A percentile compares a stretch with the other conserved stretches of the same genome.
Evolutionary conservation across 2,113 vertebrate species (phyloP).

Genomic region (Tachuris rubrigastra): DNA sequence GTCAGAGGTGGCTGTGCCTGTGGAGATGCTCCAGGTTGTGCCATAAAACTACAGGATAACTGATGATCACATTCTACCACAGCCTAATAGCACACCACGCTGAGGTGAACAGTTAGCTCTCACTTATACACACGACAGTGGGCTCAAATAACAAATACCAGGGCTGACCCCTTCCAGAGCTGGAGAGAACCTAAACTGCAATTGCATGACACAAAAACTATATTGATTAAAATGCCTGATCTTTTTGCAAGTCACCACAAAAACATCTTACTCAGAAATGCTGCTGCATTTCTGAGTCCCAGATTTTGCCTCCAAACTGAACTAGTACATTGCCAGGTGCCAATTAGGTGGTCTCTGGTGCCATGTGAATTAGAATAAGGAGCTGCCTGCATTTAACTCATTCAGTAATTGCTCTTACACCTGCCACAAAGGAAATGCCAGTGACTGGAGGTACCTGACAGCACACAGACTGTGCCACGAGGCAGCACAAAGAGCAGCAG

Average conservation of each 20-base stretch:
- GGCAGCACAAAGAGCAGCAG: background rate
- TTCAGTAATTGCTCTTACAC: background rate
- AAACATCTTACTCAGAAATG: background rate
- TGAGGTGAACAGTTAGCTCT: background rate
- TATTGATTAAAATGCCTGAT: rapidly evolving
- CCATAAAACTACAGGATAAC: background rate
- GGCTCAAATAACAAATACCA: background rate
- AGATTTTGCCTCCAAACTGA: background rate
- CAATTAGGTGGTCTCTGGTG: background rate
- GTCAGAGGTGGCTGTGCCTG: background rate
- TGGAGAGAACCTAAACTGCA: background rate
- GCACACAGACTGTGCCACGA: rapidly evolving
- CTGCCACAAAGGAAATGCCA: background rate
- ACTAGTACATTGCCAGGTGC: background rate
- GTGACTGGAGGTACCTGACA: background rate
- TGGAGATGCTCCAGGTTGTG: background rate
- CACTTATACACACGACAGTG: background rate
- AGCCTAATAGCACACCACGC: background rate
- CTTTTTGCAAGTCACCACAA: background rate
- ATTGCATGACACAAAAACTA: background rate
- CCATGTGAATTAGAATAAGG: rapidly evolving
- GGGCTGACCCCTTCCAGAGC: background rate
- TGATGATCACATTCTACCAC: rapidly evolving
- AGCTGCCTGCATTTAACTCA: background rate
- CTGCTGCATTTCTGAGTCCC: background rate